phyloP scores from a whole-genome alignment of 2,113 vertebrate genomes.

The Condylura cristata region DNA sequence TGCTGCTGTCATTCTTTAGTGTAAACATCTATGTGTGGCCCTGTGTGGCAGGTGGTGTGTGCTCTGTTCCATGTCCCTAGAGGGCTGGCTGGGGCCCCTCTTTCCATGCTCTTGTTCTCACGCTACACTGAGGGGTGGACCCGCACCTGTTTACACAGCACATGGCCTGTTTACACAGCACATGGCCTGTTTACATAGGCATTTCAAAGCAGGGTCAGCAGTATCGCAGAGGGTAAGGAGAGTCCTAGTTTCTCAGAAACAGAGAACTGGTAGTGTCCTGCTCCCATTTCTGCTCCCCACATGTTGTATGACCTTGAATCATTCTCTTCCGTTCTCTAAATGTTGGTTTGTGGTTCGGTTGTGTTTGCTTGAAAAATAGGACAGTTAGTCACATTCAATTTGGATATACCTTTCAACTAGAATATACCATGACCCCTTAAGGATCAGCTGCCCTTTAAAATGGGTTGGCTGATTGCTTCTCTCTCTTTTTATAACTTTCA shows the following conservation, averaged over 20 bases:
- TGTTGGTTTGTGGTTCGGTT: not conserved
- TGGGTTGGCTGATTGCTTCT: not conserved
- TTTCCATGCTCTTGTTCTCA: not conserved
- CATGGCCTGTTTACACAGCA: not conserved
- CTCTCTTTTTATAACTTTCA: not conserved
- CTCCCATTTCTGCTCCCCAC: not conserved
- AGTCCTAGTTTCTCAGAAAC: not conserved
- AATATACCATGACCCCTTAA: not conserved
- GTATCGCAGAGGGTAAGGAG: not conserved
- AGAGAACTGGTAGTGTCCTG: not conserved
- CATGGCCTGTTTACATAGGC: not conserved
- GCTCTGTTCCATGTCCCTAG: accelerated
- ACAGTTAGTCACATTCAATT: not conserved
- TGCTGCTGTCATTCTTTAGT: not conserved
- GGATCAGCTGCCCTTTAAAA: not conserved
- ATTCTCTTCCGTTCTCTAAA: not conserved
- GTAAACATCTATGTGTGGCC: not conserved
- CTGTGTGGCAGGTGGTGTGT: accelerated
- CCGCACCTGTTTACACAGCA: no score
- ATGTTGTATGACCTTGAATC: not conserved
- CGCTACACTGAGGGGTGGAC: no score
- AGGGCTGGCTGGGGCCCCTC: not conserved
- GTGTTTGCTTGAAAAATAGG: not conserved
- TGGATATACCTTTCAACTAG: not conserved
- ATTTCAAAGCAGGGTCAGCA: not conserved